Evolutionary conservation across 2,113 vertebrate species (phyloP), one percentile per base, ranked within the genome.

Genomic region (Sander vitreus): DNA sequence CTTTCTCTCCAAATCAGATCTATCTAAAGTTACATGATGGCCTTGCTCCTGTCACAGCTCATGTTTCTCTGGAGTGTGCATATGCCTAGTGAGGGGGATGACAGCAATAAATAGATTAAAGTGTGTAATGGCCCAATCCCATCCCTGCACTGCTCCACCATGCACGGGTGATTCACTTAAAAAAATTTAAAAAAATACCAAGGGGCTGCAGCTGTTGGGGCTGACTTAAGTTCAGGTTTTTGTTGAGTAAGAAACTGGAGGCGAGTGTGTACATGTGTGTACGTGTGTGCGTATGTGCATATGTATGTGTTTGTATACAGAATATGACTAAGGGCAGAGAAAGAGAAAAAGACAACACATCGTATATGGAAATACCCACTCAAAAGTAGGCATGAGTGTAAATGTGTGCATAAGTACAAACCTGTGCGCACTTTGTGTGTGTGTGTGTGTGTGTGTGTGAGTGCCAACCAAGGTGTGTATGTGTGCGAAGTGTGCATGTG

Each of bases 51-150:
- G 83, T 88, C 58, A 43, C 48, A 36, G 71, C 76, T 88, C 80
- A 55, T 85, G 81, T 87, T 87, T 80, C 86, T 78, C 36, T 79
- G 76, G 62, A 80, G 74, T 82, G 85, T 85, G 87, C 76, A 76
- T 86, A 86, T 89, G 87, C 65, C 87, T 16, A 58, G 68, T 73
- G 80, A 78, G 73, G 80, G 65, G 73, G 85, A 79, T 86, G 76
- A 84, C 83, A 76, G 89, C 79, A 92, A 88, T 91, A 90, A 91
- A 92, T 90, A 92, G 78, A 93, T 93, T 92, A 90, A 90, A 93
- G 89, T 85, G 84, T 91, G 89, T 88, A 86, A 91, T 81, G 83
- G 85, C 78, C 75, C 87, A 87, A 81, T 87, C 81, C 78, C 80
- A 76, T 75, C 48, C 62, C 64, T 86, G 77, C 67, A 84, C 68